Conservation (phyloP, 1,140 invertebrate species). For the Aradophagus sp. region DNA sequence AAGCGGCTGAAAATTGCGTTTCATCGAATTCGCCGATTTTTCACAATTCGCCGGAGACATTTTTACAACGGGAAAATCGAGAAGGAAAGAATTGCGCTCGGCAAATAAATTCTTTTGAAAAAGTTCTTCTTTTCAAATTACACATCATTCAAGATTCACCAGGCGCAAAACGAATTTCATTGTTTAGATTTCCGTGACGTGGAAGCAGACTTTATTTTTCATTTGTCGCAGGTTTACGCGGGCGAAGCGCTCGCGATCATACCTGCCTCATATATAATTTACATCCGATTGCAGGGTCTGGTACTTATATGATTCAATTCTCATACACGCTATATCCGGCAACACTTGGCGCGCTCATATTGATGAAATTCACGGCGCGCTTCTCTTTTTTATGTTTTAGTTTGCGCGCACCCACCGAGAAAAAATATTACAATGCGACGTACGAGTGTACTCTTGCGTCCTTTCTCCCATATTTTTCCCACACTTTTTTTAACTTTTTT, state of each 20-base stretch:
- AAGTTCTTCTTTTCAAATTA: too few species aligned
- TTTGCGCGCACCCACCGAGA: slow-evolving; percentile 19
- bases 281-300: slow-evolving; percentile 35
- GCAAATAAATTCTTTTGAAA: too few species aligned
- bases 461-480: background rate
- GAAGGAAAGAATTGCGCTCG: too few species aligned
- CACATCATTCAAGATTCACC: too few species aligned
- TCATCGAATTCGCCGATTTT: too few species aligned
- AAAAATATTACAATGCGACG: slow-evolving; percentile 42
- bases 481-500: too few species aligned
- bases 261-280: slow-evolving; percentile 50
- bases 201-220: slow-evolving; percentile 23
- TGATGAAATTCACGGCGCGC: slow-evolving; percentile 36
- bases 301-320: slow-evolving; percentile 39
- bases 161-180: too few species aligned
- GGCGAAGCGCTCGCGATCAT: slow-evolving; percentile 22
- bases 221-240: slow-evolving; percentile 18
- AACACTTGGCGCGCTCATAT: slow-evolving; percentile 24
- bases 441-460: slow-evolving; percentile 4
- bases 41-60: too few species aligned
- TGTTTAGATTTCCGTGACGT: slow-evolving; percentile 9
- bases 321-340: slow-evolving; percentile 1
- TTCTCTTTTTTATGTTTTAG: slow-evolving; percentile 33
- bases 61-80: too few species aligned
- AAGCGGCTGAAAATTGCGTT: too few species aligned